A percentile compares a stretch with the other conserved stretches of the same genome.
phyloP scores from a whole-genome alignment of 1,140 invertebrate genomes.

The Drosophila oshimai region DNA sequence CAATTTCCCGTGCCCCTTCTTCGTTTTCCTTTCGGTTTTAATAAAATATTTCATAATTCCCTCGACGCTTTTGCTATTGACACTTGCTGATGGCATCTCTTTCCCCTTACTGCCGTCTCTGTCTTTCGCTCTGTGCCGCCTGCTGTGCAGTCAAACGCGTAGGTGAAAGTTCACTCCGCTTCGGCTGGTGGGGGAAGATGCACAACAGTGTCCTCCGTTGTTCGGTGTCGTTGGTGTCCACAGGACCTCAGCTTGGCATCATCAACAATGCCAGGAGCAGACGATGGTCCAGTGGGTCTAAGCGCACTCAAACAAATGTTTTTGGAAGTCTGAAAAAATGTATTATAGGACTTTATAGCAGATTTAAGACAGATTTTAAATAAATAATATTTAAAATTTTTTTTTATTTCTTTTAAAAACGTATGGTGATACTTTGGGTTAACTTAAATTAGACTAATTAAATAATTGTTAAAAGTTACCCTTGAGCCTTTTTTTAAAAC shows the following conservation, averaged over 20 bases:
- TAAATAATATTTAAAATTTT: too few species aligned
- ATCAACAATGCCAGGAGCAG: slow-evolving; percentile 69
- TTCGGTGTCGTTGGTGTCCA: slow-evolving; percentile 27
- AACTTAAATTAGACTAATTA: too few species aligned
- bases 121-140: slow-evolving; percentile 13
- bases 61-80: slow-evolving; percentile 74
- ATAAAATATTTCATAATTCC: slow-evolving; percentile 80
- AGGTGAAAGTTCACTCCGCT: slow-evolving; percentile 63
- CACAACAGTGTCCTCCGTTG: slow-evolving; percentile 26
- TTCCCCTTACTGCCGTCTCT: slow-evolving; percentile 2
- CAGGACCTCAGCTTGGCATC: slow-evolving; percentile 38
- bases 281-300: slow-evolving; percentile 20
- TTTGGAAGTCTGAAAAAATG: too few species aligned
- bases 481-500: too few species aligned
- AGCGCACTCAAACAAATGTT: not conserved
- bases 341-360: too few species aligned
- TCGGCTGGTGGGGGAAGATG: slow-evolving; percentile 19
- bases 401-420: too few species aligned
- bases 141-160: slow-evolving; percentile 64
- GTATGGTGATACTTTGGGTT: too few species aligned
- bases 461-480: too few species aligned
- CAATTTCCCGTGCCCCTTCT: slow-evolving; percentile 3
- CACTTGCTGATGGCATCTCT: slow-evolving; percentile 70
- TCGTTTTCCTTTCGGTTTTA: slow-evolving; percentile 67
- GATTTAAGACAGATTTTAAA: not conserved